Evolutionary conservation across 2,797 vertebrate species (phyloP).

Genomic region (Toxotes lorentzi): DNA sequence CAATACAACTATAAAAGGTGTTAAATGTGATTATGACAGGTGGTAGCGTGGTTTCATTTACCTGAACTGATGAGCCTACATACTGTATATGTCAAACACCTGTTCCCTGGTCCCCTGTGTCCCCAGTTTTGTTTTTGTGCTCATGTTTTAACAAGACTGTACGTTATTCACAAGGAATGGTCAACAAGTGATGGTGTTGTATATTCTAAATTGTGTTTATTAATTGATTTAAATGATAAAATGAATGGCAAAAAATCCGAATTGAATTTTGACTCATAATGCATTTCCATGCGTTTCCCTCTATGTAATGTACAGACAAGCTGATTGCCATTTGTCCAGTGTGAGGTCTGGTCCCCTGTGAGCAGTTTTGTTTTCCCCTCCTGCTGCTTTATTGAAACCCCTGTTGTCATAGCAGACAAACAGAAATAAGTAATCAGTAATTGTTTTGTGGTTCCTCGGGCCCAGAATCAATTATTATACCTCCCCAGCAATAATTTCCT

Average conservation of each 20-base stretch:
- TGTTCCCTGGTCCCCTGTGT: conserved; percentile 65
- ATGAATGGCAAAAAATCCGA: neutral
- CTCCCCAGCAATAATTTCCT: conserved; percentile 76
- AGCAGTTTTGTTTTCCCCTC: conserved; percentile 69
- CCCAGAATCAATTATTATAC: conserved; percentile 80
- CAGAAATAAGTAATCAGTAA: conserved; percentile 82
- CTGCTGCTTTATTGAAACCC: conserved; percentile 73
- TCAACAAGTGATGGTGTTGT: neutral
- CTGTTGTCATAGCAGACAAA: conserved; percentile 75
- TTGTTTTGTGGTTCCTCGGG: conserved; percentile 83
- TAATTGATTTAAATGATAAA: neutral
- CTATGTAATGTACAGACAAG: neutral
- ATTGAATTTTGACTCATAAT: neutral
- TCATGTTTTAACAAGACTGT: conserved; percentile 47
- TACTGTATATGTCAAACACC: conserved; percentile 60
- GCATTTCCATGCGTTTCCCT: neutral
- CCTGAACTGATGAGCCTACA: conserved; percentile 57
- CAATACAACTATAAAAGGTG: neutral
- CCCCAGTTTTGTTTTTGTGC: conserved; percentile 44
- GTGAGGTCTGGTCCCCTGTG: conserved; percentile 47
- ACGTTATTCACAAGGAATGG: conserved; percentile 29
- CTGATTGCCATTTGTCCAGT: conserved; percentile 5
- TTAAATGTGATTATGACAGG: conserved; percentile 52
- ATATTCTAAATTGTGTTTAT: neutral
- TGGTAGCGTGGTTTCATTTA: conserved; percentile 64